Evolutionary conservation across 2,888 invertebrate species (phyloP), one percentile per base, ranked within the genome.

Genomic region (Apotomis capreana): DNA sequence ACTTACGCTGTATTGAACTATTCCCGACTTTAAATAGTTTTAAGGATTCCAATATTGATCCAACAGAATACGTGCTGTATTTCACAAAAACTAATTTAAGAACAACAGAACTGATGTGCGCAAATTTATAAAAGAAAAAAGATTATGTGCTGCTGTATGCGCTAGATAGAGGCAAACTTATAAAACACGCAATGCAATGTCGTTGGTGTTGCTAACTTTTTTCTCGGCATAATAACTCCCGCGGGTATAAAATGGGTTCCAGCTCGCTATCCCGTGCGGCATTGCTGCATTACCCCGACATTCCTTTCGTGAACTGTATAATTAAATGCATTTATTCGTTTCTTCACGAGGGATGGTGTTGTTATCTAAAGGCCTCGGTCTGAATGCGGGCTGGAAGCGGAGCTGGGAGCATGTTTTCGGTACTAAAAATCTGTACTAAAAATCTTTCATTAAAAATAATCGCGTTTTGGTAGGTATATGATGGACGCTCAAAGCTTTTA

Each of bases 301-400:
- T 71, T 71, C 71, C 57, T 71, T 10, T 44, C 57, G 62, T 68
- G 72, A 72, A 72, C 72, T 72, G 62, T 68, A 63, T 72, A 68
- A 72, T 72, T 72, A 72, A 72, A 72, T 72, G 68, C 72, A 72
- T 72, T 72, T 72, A 72, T 72, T 72, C 72, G 72, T 68, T 68
- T 63, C 58, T 49, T 46, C 58, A 37, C 40, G 55, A 71, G 70
- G 75, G 77, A 74, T 79, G 70, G 80, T 79, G 77, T 81, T 79
- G 81, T 78, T 81, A 81, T 79, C 80, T 79, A 79, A 79, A 78
- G 77, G 76, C 74, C 52, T 54, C 75, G 69, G 73, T 73, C 52
- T 76, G 80, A 70, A 78, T 79, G 78, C 76, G 72, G 70, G 73
- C 72, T 57, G 73, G 63, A 72, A 77, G 61, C 77, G 79, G 79